Percentiles rank a stretch among this genome's conserved stretches.
phyloP scores from a whole-genome alignment of 2,888 invertebrate genomes.

The Tetropium fuscum region DNA sequence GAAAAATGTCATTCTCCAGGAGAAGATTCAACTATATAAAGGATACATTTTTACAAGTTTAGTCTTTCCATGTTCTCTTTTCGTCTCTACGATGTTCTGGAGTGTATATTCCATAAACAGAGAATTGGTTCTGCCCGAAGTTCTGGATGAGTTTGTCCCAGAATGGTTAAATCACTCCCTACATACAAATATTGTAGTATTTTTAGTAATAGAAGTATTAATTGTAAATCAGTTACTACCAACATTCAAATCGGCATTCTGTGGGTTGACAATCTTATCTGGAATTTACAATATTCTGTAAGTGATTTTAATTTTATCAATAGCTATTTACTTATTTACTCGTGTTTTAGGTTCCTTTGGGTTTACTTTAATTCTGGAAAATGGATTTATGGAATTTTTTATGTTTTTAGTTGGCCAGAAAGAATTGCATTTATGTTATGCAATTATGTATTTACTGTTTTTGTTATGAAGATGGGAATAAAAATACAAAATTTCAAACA shows the following conservation, averaged over 20 bases:
- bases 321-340: too few relatives aligned
- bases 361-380: conserved; percentile 36
- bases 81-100: conserved; percentile 44
- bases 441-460: conserved; percentile 32
- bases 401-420: conserved; percentile 42
- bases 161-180: conserved; percentile 43
- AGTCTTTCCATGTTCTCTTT: conserved; percentile 40
- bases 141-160: conserved; percentile 40
- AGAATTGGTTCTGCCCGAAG: conserved; percentile 43
- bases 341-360: conserved; percentile 36
- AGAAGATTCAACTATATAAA: conserved; percentile 30
- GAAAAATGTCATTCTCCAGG: conserved; percentile 8
- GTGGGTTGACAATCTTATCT: conserved; percentile 32
- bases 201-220: conserved; percentile 39
- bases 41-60: conserved; percentile 42
- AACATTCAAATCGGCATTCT: conserved; percentile 38
- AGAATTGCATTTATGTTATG: conserved; percentile 33
- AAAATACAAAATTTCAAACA: conserved; percentile 36
- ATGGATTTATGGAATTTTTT: conserved; percentile 41
- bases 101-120: conserved; percentile 41
- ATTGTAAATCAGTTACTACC: conserved; percentile 40
- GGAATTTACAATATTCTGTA: conserved; percentile 38
- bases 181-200: conserved; percentile 41
- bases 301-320: too few relatives aligned
- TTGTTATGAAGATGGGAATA: conserved; percentile 39